phyloP scores from a whole-genome alignment of 2,113 vertebrate species.

The Mus pahari region DNA sequence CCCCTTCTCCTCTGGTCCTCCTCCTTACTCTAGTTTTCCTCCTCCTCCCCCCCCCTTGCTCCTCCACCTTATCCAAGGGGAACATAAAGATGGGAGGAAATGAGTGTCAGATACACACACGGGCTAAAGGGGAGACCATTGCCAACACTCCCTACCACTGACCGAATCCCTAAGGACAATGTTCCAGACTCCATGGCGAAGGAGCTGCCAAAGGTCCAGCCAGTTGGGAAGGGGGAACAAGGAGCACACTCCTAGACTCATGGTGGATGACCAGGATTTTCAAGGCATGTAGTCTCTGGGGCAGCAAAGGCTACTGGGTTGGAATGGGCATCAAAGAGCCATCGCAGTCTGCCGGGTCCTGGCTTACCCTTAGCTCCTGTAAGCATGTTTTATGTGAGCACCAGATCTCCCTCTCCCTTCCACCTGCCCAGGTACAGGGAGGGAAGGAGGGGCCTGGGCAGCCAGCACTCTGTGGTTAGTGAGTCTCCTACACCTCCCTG shows the following conservation, averaged over 20 bases:
- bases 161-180: background rate
- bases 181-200: too few species aligned
- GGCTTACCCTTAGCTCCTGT: background rate
- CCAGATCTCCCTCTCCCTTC: background rate
- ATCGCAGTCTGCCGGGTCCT: background rate
- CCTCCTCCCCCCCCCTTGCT: background rate
- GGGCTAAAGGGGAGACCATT: background rate
- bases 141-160: fast-evolving
- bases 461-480: background rate
- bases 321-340: background rate
- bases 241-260: background rate
- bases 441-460: background rate
- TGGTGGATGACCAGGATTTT: background rate
- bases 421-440: background rate
- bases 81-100: background rate
- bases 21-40: background rate
- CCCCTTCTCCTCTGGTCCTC: background rate
- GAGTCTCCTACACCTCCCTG: background rate
- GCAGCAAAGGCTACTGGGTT: background rate
- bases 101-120: fast-evolving
- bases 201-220: background rate
- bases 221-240: background rate
- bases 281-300: background rate
- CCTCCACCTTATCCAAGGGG: background rate
- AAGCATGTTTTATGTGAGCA: background rate